Evolutionary conservation across 2,888 invertebrate genomes (phyloP).

Genomic region (Campoplex capitator): DNA sequence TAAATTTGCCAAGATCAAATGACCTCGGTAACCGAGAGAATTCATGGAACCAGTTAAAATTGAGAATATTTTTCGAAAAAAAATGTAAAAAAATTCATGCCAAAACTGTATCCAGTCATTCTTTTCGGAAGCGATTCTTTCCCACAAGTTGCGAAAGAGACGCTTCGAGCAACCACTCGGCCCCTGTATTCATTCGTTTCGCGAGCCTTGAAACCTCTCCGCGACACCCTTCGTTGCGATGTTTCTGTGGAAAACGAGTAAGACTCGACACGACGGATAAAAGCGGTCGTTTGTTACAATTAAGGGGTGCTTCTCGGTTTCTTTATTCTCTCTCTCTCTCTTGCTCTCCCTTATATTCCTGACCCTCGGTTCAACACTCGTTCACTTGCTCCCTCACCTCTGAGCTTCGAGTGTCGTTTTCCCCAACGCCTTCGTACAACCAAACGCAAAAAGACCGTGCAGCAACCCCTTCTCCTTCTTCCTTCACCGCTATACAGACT

Average conservation of each 20-base stretch:
- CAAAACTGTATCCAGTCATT: background rate
- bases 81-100: background rate
- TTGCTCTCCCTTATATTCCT: slow-evolving; percentile 30
- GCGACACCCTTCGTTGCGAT: slow-evolving; percentile 25
- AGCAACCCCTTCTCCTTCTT: slow-evolving; percentile 17
- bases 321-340: slow-evolving; percentile 56
- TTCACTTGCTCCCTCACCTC: slow-evolving; percentile 50
- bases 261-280: slow-evolving; percentile 70
- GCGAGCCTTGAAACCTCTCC: slow-evolving; percentile 34
- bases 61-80: background rate
- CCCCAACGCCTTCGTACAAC: slow-evolving; percentile 42
- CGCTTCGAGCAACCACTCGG: slow-evolving; percentile 51
- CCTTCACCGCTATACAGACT: background rate
- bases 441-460: slow-evolving; percentile 21
- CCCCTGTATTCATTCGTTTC: slow-evolving; percentile 34
- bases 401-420: slow-evolving; percentile 37
- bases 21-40: background rate
- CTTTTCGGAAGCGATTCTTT: background rate
- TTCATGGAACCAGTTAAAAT: background rate
- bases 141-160: slow-evolving; percentile 7
- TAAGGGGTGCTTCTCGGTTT: slow-evolving; percentile 72
- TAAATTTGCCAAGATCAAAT: background rate
- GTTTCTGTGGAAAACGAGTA: slow-evolving; percentile 43
- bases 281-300: slow-evolving; percentile 79
- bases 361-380: slow-evolving; percentile 44